These are phyloP conservation scores for Cynopterus brachyotis DNA, from an alignment of 2,113 vertebrate species.

Conservation along the genomic window DNA sequence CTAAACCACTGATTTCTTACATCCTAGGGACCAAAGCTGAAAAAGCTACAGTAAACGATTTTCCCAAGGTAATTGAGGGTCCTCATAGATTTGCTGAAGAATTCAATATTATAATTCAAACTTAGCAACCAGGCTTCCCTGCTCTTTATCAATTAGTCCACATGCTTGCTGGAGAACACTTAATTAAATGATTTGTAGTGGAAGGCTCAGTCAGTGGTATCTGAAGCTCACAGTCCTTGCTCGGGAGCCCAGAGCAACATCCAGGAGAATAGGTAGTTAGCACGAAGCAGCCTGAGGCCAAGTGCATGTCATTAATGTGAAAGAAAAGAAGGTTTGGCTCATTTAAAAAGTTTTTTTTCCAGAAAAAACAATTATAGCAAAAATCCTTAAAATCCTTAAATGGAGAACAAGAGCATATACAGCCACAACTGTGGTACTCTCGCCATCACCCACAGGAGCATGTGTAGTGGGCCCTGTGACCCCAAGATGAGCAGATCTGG, in stretches of 20 bases:
- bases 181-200: not conserved
- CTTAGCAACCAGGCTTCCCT: not conserved
- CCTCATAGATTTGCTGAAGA: not conserved
- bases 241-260: not conserved
- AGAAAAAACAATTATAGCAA: not conserved
- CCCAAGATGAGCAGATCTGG: not conserved
- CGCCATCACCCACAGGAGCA: not conserved
- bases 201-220: not conserved
- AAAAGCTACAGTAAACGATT: not conserved
- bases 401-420: not conserved
- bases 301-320: not conserved
- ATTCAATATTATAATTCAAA: not conserved
- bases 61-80: not conserved
- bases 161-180: not conserved
- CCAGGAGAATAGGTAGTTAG: not conserved
- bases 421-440: not conserved
- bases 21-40: not conserved
- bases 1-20: not conserved
- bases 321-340: slow-evolving; percentile 1
- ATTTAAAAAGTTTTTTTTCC: not conserved
- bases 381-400: not conserved
- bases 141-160: not conserved
- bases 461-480: accelerated
- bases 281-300: not conserved
- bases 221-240: not conserved